Conservation (phyloP, 92 coral and sea anemone species). For the Parazoanthus darwini region DNA sequence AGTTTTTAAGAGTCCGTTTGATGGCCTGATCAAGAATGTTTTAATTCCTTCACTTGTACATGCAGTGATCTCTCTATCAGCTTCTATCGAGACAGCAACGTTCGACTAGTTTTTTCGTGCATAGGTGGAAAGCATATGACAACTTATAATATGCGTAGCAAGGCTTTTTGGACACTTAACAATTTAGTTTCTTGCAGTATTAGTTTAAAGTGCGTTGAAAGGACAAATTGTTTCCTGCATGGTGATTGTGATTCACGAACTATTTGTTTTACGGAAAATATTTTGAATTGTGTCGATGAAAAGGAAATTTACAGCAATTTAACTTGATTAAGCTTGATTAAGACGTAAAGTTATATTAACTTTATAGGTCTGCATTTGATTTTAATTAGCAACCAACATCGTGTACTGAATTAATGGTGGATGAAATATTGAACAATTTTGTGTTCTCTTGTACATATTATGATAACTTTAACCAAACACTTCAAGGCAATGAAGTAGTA, state of each 20-base stretch:
- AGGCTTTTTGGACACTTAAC: not conserved
- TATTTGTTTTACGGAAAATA: not conserved
- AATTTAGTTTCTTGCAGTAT: not conserved
- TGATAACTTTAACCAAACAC: not conserved
- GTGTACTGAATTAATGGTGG: not conserved
- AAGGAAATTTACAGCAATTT: not conserved
- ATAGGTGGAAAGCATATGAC: not conserved
- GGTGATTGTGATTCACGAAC: not conserved
- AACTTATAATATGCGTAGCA: not conserved
- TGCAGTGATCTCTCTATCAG: too few species aligned
- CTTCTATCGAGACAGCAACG: too few species aligned
- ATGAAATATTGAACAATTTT: slow-evolving; percentile 6
- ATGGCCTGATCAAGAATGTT: too few species aligned
- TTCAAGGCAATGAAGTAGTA: slow-evolving; percentile 19
- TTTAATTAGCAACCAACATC: not conserved
- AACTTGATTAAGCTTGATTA: not conserved
- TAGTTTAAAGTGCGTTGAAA: not conserved
- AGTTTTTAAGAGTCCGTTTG: too few species aligned
- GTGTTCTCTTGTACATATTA: slow-evolving; percentile 29
- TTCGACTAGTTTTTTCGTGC: too few species aligned
- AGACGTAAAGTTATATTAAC: not conserved
- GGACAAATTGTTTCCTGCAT: too few species aligned
- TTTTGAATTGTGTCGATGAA: not conserved
- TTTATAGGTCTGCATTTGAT: not conserved
- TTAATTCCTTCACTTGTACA: too few species aligned